These are phyloP conservation scores for Drosophila lacicola DNA, from an alignment of 2,888 invertebrate species.

Conservation along the genomic window DNA sequence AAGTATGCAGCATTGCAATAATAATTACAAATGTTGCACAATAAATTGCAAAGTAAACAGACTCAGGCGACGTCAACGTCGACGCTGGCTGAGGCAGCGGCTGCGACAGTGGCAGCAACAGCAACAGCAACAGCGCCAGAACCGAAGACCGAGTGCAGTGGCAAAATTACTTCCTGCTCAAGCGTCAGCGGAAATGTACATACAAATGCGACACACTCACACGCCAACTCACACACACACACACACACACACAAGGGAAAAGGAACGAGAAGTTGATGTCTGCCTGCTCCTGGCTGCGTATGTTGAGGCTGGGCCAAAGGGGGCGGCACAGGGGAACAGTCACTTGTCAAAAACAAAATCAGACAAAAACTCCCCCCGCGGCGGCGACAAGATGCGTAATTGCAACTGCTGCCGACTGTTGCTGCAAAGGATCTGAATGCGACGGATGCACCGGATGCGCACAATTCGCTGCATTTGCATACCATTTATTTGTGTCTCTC, in stretches of 20 bases:
- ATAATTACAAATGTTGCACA: slow-evolving; percentile 82
- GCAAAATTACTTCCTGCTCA: slow-evolving; percentile 81
- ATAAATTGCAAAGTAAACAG: slow-evolving; percentile 82
- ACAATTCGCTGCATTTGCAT: slow-evolving; percentile 66
- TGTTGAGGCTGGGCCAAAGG: slow-evolving; percentile 7
- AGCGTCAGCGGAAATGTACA: slow-evolving; percentile 77
- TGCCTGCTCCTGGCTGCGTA: slow-evolving; percentile 10
- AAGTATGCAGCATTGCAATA: slow-evolving; percentile 73
- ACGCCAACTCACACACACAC: slow-evolving; percentile 25
- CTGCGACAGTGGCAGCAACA: slow-evolving; percentile 13
- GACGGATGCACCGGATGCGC: slow-evolving; percentile 64
- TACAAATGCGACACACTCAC: slow-evolving; percentile 64
- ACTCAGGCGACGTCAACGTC: slow-evolving; percentile 47
- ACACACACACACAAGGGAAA: slow-evolving; percentile 15
- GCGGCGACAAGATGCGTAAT: slow-evolving; percentile 79
- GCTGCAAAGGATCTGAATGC: slow-evolving; percentile 35
- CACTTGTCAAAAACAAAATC: slow-evolving; percentile 82
- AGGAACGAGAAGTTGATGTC: slow-evolving; percentile 23
- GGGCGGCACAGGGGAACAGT: slow-evolving; percentile 45
- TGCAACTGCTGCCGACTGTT: slow-evolving; percentile 66
- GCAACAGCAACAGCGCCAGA: slow-evolving; percentile 11
- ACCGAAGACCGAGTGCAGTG: slow-evolving; percentile 55
- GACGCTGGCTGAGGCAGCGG: slow-evolving; percentile 11
- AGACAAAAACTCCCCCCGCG: slow-evolving; percentile 68
- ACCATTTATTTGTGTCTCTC: slow-evolving; percentile 16